phyloP scores from a whole-genome alignment of 2,888 invertebrate species.

The Alentia gelatinosa region DNA sequence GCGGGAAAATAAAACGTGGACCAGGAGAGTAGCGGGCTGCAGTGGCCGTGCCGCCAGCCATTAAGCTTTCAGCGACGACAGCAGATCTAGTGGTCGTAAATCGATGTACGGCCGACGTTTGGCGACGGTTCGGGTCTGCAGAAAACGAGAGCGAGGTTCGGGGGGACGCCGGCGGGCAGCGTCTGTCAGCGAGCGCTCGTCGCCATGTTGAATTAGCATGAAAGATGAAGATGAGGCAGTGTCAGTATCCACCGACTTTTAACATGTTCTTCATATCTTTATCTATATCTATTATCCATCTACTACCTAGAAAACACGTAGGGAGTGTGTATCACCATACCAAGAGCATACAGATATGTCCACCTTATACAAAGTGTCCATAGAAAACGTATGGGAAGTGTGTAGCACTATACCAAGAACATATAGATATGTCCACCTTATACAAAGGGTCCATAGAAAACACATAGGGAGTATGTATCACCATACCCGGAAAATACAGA shows the following conservation, averaged over 20 bases:
- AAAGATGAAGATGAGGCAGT: background rate
- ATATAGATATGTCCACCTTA: too few species aligned
- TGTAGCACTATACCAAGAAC: too few species aligned
- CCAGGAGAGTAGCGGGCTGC: background rate
- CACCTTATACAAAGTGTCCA: too few species aligned
- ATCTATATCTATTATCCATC: background rate
- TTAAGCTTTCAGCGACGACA: background rate
- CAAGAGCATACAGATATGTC: too few species aligned
- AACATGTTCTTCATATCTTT: too few species aligned
- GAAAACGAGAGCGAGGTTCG: background rate
- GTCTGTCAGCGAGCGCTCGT: background rate
- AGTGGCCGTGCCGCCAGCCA: background rate
- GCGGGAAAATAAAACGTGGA: background rate
- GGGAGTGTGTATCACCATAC: too few species aligned
- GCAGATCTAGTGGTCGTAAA: background rate
- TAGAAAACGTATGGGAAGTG: too few species aligned
- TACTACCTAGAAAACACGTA: too few species aligned
- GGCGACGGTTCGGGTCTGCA: background rate
- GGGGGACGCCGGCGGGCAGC: background rate
- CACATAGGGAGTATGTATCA: too few species aligned
- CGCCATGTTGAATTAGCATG: slow-evolving; percentile 1
- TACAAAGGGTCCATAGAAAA: too few species aligned
- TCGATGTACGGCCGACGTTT: background rate
- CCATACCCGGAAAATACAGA: too few species aligned
- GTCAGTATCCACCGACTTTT: background rate